Evolutionary conservation across 35 echinoderm and acorn worm species (phyloP), one percentile per base, ranked within the genome.

Genomic region (Stichopus chloronotus): DNA sequence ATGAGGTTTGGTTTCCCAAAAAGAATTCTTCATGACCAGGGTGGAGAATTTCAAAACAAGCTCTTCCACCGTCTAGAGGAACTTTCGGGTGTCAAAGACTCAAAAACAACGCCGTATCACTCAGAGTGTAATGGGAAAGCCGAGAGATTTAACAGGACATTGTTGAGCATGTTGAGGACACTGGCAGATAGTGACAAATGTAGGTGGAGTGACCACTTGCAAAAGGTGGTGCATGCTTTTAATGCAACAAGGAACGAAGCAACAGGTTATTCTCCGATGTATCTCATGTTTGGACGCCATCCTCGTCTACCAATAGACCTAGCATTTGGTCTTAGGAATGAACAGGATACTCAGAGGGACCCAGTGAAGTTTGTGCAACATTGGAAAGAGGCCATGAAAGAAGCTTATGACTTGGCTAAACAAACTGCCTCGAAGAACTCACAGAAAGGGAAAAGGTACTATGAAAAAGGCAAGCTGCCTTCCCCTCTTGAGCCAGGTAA

Each of bases 11-110:
- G 86, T 2, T 81, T 90, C 16, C 94, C 92, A 1, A 54, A 69
- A 8, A 43, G 92, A 72, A 79, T 96, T 23, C 94, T 91, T 58
- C 92, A 90, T 82, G 94, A 96, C 56, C 94, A 96, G 74, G 94
- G 86, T 7, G 25, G 88, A 23, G 58, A 92, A 52, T 94, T 92
- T 58, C 76, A 92, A 54, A 94, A 92, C 59, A 85, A 21, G 58
- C 78, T 96, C n/a, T 94, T 96, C 17, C 52, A 88, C 14, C 88
- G 83, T 55, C 88, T 96, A 6, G 92, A 94, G 68, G 30, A 94
- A 65, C 88, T 76, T 86, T 95, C 52, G 4, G 54, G 52, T 5
- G 58, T 61, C 59, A 61, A 61, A 61, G 59, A 61, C 14, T 61
- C 59, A 10, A 55, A 24, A 55, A 52, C 54, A 23, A 94, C 95